phyloP scores from a whole-genome alignment of 2,113 vertebrate genomes.

The Hypocryptadius cinnamomeus region DNA sequence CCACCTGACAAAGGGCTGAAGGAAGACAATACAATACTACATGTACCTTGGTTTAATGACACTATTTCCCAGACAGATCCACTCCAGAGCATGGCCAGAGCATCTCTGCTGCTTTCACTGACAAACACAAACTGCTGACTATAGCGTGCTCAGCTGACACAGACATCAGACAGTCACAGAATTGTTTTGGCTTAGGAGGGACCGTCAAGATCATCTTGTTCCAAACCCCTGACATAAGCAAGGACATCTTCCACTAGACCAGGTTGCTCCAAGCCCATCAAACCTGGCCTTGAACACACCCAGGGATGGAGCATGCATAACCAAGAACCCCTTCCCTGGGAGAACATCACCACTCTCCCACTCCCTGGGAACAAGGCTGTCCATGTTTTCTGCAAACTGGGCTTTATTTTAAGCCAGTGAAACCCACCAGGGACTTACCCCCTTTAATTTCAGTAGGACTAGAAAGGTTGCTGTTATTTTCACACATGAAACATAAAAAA shows the following conservation, averaged over 20 bases:
- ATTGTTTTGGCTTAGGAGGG: neutral
- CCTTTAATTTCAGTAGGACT: slow-evolving; percentile 18
- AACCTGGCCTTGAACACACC: neutral
- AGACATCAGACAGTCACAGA: neutral
- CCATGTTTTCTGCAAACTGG: neutral
- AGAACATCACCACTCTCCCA: neutral
- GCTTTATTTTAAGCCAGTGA: neutral
- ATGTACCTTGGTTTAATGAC: neutral
- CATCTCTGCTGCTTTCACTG: neutral
- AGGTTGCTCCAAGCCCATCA: neutral
- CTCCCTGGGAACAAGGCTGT: neutral
- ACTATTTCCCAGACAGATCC: neutral
- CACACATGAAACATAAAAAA: slow-evolving; percentile 90
- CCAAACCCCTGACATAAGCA: neutral
- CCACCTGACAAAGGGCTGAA: neutral
- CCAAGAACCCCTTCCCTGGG: neutral
- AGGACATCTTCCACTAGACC: neutral
- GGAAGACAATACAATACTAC: neutral
- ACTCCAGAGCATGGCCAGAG: neutral
- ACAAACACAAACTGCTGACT: neutral
- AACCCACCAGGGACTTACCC: slow-evolving; percentile 6
- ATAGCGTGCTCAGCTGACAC: neutral
- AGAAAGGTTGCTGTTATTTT: slow-evolving; percentile 50
- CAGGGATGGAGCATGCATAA: neutral
- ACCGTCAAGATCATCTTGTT: neutral